Evolutionary conservation across 2,888 invertebrate species (phyloP).

Genomic region (Apamea anceps): DNA sequence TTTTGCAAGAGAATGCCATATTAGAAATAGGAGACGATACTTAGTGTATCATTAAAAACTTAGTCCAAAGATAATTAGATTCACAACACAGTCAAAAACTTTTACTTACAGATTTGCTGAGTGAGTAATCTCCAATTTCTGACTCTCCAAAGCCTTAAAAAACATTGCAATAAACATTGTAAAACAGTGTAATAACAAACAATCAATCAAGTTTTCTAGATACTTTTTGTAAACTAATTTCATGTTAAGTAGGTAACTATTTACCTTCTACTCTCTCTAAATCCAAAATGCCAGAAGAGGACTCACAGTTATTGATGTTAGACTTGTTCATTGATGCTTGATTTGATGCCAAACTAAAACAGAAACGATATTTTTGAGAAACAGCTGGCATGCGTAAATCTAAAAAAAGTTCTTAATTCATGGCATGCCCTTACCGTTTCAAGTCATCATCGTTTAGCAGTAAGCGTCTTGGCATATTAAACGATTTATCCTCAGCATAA

Average conservation of each 20-base stretch:
- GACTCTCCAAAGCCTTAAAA: conserved; percentile 83
- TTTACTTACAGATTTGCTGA: conserved; percentile 82
- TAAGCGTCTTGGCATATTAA: conserved; percentile 72
- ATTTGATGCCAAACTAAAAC: conserved; percentile 69
- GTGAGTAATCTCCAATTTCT: conserved; percentile 74
- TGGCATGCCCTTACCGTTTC: conserved; percentile 70
- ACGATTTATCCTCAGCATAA: conserved; percentile 84
- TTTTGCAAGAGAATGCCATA: background rate
- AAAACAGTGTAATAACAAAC: background rate
- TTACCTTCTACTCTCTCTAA: conserved; percentile 84
- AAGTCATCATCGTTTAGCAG: conserved; percentile 73
- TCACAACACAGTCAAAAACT: background rate
- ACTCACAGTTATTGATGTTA: conserved; percentile 72
- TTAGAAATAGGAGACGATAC: background rate
- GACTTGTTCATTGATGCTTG: conserved; percentile 55
- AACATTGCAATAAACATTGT: background rate
- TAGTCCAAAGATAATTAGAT: background rate
- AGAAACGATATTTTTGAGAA: conserved; percentile 53
- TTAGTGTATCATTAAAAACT: background rate
- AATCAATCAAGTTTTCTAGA: background rate
- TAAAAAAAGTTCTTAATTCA: background rate
- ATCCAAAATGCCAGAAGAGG: conserved; percentile 86
- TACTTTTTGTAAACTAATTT: background rate
- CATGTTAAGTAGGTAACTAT: background rate
- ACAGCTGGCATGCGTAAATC: conserved; percentile 56